Evolutionary conservation across 2,888 invertebrate genomes (phyloP).

Genomic region (Synanthedon tipuliformis): DNA sequence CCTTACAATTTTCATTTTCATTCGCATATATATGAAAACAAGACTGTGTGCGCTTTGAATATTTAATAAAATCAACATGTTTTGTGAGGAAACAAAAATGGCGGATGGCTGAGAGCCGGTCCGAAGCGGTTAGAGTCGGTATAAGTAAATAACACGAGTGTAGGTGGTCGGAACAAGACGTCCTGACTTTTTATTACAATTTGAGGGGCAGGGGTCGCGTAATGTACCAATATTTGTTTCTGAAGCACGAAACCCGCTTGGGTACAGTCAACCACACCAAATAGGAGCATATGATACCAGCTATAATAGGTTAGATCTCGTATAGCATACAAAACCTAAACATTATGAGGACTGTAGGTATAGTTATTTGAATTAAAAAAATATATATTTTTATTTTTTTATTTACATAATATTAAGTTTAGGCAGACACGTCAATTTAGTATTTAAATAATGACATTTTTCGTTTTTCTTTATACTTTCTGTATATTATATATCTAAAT

Average conservation of each 20-base stretch:
- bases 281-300: too few relatives aligned
- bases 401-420: too few relatives aligned
- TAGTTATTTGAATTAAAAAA: too few relatives aligned
- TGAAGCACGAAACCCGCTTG: constrained; percentile 3
- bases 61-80: constrained; percentile 37
- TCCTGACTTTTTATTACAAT: constrained; percentile 38
- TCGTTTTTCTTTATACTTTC: too few relatives aligned
- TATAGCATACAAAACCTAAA: too few relatives aligned
- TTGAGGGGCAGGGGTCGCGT: constrained; percentile 28
- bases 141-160: constrained; percentile 18
- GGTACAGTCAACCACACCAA: not conserved
- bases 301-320: too few relatives aligned
- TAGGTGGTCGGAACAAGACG: constrained; percentile 30
- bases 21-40: not conserved
- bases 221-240: constrained; percentile 41
- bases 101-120: constrained; percentile 10
- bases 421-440: too few relatives aligned
- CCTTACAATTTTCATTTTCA: not conserved
- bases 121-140: constrained; percentile 9
- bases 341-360: too few relatives aligned
- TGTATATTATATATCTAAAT: too few relatives aligned
- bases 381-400: too few relatives aligned
- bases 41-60: constrained; percentile 15
- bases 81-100: constrained; percentile 39
- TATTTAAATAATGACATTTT: too few relatives aligned